These are phyloP conservation scores for Heliocidaris erythrogramma DNA, from an alignment of 35 echinoderm and acorn worm genomes.

Conservation along the genomic window DNA sequence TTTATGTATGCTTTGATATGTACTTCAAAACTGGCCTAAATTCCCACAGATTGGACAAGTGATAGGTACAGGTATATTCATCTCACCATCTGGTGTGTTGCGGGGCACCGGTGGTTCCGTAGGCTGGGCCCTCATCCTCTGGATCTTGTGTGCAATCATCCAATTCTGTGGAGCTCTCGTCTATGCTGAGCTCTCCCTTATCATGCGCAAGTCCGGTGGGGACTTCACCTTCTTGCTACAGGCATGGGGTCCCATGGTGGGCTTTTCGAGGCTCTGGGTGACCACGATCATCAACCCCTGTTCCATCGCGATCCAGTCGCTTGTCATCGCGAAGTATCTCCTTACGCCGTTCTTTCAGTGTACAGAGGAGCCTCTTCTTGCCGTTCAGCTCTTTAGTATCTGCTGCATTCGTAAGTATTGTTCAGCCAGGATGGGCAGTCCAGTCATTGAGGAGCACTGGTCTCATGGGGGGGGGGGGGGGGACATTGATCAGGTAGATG, in stretches of 20 bases:
- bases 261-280: slow-evolving; percentile 70
- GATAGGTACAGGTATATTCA: slow-evolving; percentile 86
- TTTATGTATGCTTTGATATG: neutral
- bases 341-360: slow-evolving; percentile 64
- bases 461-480: too few species aligned
- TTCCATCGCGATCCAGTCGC: slow-evolving; percentile 47
- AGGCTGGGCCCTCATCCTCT: slow-evolving; percentile 71
- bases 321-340: slow-evolving; percentile 67
- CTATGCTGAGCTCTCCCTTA: slow-evolving; percentile 74
- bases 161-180: slow-evolving; percentile 66
- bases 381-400: slow-evolving; percentile 43
- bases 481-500: neutral
- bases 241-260: slow-evolving; percentile 61
- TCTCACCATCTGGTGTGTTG: slow-evolving; percentile 71
- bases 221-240: slow-evolving; percentile 83
- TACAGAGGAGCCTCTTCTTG: slow-evolving; percentile 23
- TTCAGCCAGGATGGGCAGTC: neutral
- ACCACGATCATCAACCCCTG: slow-evolving; percentile 62
- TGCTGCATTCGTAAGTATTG: slow-evolving; percentile 50
- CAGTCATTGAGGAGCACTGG: neutral
- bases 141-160: slow-evolving; percentile 70
- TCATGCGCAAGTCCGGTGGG: slow-evolving; percentile 70
- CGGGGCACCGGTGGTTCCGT: slow-evolving; percentile 64
- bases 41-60: slow-evolving; percentile 59
- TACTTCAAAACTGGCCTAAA: neutral